Conservation (phyloP, 2,797 vertebrate genomes). For the Tragopan temminckii region DNA sequence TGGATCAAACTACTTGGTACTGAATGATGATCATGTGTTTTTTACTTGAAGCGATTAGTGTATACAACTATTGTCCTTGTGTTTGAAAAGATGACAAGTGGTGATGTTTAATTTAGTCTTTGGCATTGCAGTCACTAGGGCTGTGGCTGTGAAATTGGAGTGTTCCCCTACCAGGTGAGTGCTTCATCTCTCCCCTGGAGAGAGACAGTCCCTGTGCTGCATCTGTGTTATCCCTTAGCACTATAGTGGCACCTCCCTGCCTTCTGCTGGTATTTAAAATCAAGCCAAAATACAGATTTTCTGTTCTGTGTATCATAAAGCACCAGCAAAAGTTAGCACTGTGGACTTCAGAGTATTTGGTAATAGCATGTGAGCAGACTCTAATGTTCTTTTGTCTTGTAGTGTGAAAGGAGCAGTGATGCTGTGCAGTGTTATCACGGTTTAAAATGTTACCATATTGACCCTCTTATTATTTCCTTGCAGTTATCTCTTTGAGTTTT, state of each 20-base stretch:
- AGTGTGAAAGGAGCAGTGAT: background rate
- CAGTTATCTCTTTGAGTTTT: background rate
- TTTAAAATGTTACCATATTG: background rate
- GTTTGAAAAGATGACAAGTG: background rate
- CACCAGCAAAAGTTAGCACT: background rate
- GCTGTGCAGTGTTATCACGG: background rate
- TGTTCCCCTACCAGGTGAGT: rapidly evolving
- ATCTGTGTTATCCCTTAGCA: background rate
- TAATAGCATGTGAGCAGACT: background rate
- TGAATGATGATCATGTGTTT: background rate
- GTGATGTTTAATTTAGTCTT: background rate
- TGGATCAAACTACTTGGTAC: background rate
- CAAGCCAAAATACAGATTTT: background rate
- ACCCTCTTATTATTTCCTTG: background rate
- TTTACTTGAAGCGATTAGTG: background rate
- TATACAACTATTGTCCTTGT: background rate
- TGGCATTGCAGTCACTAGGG: background rate
- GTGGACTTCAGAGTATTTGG: background rate
- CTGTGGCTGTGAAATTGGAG: background rate
- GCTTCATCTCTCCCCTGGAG: background rate
- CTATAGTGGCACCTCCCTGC: background rate
- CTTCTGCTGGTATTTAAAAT: background rate
- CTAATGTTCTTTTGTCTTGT: background rate
- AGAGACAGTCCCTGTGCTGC: background rate
- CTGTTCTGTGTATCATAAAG: background rate